Conservation (phyloP, 2,113 vertebrate species). For the Tachysurus vachellii region DNA sequence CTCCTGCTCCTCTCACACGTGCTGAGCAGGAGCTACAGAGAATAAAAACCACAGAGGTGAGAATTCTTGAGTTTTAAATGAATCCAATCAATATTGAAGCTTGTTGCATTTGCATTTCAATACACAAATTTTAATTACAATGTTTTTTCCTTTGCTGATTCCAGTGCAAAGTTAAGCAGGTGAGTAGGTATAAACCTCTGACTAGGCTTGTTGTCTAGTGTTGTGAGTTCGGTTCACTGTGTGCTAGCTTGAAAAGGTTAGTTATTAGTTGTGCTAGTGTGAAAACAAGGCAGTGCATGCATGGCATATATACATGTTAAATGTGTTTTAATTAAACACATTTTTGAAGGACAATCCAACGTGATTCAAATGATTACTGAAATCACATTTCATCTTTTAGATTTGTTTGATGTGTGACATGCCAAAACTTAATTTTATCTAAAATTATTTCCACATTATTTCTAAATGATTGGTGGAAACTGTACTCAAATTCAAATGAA, state of each 20-base stretch:
- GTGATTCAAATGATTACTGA: neutral
- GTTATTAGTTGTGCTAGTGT: neutral
- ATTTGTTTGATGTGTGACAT: neutral
- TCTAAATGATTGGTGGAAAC: neutral
- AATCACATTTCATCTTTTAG: neutral
- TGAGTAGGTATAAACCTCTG: constrained; percentile 44
- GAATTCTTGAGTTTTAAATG: constrained; percentile 1
- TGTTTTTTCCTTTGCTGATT: constrained; percentile 38
- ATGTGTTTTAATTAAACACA: constrained; percentile 11
- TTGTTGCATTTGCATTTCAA: neutral
- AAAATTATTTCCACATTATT: neutral
- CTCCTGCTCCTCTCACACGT: constrained; percentile 86
- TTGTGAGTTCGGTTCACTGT: constrained; percentile 26
- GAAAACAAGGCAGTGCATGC: constrained; percentile 5
- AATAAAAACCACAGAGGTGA: constrained; percentile 95
- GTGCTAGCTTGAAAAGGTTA: neutral
- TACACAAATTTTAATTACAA: neutral
- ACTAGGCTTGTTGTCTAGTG: neutral
- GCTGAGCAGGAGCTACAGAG: constrained; percentile 94
- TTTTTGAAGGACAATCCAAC: neutral
- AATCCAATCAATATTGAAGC: neutral
- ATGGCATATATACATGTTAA: neutral
- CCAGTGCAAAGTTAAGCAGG: constrained; percentile 73
- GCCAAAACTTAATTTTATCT: neutral
- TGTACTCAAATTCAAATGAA: neutral